phyloP scores from a whole-genome alignment of 1,140 invertebrate genomes.

The Microplitis mediator region DNA sequence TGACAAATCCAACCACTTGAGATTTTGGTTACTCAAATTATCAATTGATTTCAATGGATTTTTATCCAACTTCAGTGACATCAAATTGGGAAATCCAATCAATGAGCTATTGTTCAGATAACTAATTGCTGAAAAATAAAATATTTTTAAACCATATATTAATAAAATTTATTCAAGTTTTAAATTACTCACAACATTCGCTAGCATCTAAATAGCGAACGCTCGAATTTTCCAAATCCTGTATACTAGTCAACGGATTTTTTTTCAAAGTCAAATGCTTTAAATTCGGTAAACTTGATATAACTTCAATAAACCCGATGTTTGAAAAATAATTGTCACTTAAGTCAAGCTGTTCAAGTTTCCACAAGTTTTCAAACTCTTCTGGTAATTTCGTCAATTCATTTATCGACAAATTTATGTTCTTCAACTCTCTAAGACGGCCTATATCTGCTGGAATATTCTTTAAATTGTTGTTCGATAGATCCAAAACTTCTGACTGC shows the following conservation, averaged over 20 bases:
- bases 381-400: constrained; percentile 41
- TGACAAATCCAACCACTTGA: constrained; percentile 52
- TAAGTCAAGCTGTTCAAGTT: constrained; percentile 45
- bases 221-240: constrained; percentile 38
- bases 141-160: not conserved
- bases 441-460: constrained; percentile 41
- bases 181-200: constrained; percentile 44
- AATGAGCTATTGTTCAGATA: constrained; percentile 40
- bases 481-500: constrained; percentile 48
- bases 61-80: constrained; percentile 41
- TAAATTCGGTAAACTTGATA: constrained; percentile 42
- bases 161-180: not conserved
- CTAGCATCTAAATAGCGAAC: constrained; percentile 45
- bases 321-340: constrained; percentile 39
- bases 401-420: constrained; percentile 51
- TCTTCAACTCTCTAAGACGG: constrained; percentile 40
- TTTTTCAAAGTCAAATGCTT: constrained; percentile 41
- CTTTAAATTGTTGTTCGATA: constrained; percentile 47
- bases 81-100: constrained; percentile 41
- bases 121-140: constrained; percentile 38
- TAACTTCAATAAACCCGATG: constrained; percentile 32
- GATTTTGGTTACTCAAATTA: constrained; percentile 41
- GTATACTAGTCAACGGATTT: constrained; percentile 46
- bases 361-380: constrained; percentile 36
- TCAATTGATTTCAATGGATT: constrained; percentile 50